Conservation (phyloP, 23 tunicate species). For the Halocynthia aurantium region DNA sequence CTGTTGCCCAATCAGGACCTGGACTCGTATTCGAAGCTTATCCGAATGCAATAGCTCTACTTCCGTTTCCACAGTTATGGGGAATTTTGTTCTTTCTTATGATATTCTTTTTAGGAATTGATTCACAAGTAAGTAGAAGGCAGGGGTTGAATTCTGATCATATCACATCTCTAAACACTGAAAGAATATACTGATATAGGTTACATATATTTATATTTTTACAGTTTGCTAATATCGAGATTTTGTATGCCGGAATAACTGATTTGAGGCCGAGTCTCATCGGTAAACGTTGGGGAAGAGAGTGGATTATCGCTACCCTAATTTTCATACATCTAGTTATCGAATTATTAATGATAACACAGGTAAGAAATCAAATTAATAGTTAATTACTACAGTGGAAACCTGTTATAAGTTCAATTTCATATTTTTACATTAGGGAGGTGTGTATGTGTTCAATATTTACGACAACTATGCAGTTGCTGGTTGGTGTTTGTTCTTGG, state of each 20-base stretch:
- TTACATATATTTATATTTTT: neutral
- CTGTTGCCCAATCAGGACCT: slow-evolving; percentile 40
- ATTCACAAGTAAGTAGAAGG: slow-evolving; percentile 18
- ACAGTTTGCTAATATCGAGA: slow-evolving; percentile 43
- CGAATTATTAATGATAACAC: slow-evolving; percentile 31
- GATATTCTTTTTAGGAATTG: slow-evolving; percentile 40
- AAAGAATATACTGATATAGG: too few species aligned
- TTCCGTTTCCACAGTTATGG: slow-evolving; percentile 38
- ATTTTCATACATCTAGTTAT: slow-evolving; percentile 23
- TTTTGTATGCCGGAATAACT: slow-evolving; percentile 11
- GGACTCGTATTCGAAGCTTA: slow-evolving; percentile 40
- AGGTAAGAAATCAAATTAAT: too few species aligned
- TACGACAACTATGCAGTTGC: slow-evolving; percentile 58
- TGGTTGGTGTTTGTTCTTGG: slow-evolving; percentile 47
- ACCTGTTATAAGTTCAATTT: too few species aligned
- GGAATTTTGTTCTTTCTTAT: slow-evolving; percentile 34
- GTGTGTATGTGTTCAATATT: slow-evolving; percentile 45
- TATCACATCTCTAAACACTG: too few species aligned
- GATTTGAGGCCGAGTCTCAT: slow-evolving; percentile 28
- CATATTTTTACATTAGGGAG: too few species aligned
- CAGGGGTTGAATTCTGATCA: neutral
- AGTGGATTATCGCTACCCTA: slow-evolving; percentile 18
- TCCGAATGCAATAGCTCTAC: slow-evolving; percentile 33
- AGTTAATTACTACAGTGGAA: too few species aligned
- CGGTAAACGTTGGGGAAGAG: slow-evolving; percentile 18